Conservation (phyloP, 2,797 vertebrate genomes). For the Miichthys miiuy region DNA sequence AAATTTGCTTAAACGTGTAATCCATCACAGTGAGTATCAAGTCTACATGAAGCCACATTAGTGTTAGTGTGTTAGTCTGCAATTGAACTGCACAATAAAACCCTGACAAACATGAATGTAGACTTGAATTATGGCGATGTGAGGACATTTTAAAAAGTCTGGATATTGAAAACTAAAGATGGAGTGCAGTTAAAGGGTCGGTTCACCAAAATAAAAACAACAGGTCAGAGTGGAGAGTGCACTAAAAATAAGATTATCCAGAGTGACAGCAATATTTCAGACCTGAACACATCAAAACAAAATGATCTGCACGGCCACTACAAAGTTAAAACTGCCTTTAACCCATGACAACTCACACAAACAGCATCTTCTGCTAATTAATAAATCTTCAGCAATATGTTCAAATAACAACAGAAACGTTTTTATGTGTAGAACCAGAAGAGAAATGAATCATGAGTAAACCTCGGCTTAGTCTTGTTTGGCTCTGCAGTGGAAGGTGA, state of each 20-base stretch:
- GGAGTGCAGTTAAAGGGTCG: neutral
- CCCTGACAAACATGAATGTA: neutral
- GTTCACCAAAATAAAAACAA: neutral
- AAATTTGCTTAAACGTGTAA: neutral
- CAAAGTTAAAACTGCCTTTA: neutral
- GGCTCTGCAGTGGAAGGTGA: slow-evolving; percentile 45
- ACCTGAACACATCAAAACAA: neutral
- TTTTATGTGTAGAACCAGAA: slow-evolving; percentile 7
- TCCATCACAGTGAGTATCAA: neutral
- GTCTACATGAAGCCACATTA: neutral
- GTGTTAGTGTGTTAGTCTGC: neutral
- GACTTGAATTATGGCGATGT: neutral
- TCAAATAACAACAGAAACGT: slow-evolving; percentile 13
- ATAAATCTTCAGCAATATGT: neutral
- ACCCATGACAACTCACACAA: neutral
- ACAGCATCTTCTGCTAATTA: neutral
- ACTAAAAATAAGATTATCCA: neutral
- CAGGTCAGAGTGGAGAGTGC: neutral
- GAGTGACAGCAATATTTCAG: neutral
- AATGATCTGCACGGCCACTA: neutral
- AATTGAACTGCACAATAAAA: neutral
- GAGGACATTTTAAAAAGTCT: neutral
- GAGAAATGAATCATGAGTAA: slow-evolving; percentile 13
- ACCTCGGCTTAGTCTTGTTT: slow-evolving; percentile 21
- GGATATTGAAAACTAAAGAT: neutral